Evolutionary conservation across 2,888 invertebrate species (phyloP).

Genomic region (Leucania comma): DNA sequence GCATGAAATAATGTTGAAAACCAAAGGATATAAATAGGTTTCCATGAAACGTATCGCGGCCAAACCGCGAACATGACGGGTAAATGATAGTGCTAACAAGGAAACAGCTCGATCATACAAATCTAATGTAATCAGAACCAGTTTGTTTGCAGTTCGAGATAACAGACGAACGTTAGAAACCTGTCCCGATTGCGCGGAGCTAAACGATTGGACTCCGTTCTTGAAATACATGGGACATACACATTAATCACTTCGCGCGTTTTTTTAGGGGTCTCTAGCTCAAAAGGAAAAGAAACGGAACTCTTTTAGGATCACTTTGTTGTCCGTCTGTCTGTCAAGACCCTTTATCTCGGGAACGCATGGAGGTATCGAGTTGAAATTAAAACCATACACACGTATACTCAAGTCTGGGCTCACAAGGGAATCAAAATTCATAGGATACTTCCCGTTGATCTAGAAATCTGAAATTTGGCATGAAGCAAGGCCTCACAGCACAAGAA

Average conservation of each 20-base stretch:
- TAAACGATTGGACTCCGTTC: constrained; percentile 17
- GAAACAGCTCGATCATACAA: constrained; percentile 35
- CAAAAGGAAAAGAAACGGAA: too few species aligned
- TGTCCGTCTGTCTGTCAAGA: too few species aligned
- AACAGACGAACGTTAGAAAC: constrained; percentile 40
- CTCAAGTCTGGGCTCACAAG: too few species aligned
- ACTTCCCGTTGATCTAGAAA: too few species aligned
- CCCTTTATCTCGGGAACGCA: too few species aligned
- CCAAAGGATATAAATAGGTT: constrained; percentile 24
- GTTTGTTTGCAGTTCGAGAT: constrained; percentile 45
- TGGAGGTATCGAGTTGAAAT: too few species aligned
- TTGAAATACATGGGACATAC: constrained; percentile 3
- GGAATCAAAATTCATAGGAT: too few species aligned
- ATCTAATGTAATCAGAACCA: constrained; percentile 46
- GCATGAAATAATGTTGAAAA: constrained; percentile 16
- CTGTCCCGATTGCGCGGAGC: constrained; percentile 27
- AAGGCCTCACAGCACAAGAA: too few species aligned
- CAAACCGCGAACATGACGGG: constrained; percentile 18
- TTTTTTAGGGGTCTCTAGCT: too few species aligned
- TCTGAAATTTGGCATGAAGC: too few species aligned
- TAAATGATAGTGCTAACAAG: constrained; percentile 38
- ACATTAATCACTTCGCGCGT: neutral
- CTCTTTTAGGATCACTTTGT: too few species aligned
- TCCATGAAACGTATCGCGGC: constrained; percentile 24
- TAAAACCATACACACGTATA: too few species aligned